Evolutionary conservation across 2,113 vertebrate genomes (phyloP), one percentile per base, ranked within the genome.

Genomic region (Paraplagusia blochii): DNA sequence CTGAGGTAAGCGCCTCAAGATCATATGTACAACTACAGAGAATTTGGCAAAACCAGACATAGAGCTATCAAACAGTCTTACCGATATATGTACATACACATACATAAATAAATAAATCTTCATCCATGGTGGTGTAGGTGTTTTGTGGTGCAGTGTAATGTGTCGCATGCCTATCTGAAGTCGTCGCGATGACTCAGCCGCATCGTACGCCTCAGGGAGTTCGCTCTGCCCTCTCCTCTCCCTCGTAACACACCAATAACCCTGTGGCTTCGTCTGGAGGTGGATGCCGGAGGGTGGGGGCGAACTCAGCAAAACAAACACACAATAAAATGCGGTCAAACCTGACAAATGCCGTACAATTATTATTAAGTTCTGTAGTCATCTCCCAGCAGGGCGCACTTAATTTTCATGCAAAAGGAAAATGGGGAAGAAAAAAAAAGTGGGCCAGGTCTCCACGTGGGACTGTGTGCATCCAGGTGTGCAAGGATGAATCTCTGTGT

Each of bases 171-270:
- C 46, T 76, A n/a, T 69, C 58, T 61, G 68, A 69, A 69, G 46
- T 53, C 53, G 74, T 29, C 29, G 64, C 76, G 82, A 81, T 89
- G 87, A 89, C 66, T 89, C 87, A 87, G 78, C 78, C 79, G 85
- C 55, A 61, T 87, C 76, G 75, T 76, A 78, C 80, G 75, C 67
- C 77, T 81, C 75, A 53, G 69, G 77, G 65, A 79, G 66, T 79
- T 67, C 17, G 34, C 65, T 72, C 58, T 74, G 74, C 53, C 71
- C 56, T 72, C 72, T 66, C 68, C 42, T 74, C 72, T 69, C 44
- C 74, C 19, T 18, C 75, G 65, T 73, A 78, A 78, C 72, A 73
- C 58, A 57, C 22, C 22, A 29, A 29, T 6, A 29, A 29, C 22
- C 22, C 22, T 29, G 22, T 29, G 22, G 22, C 22, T 29, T 29